These are phyloP conservation scores for Melipona quadrifasciata DNA, from an alignment of 1,140 invertebrate species.

Conservation along the genomic window DNA sequence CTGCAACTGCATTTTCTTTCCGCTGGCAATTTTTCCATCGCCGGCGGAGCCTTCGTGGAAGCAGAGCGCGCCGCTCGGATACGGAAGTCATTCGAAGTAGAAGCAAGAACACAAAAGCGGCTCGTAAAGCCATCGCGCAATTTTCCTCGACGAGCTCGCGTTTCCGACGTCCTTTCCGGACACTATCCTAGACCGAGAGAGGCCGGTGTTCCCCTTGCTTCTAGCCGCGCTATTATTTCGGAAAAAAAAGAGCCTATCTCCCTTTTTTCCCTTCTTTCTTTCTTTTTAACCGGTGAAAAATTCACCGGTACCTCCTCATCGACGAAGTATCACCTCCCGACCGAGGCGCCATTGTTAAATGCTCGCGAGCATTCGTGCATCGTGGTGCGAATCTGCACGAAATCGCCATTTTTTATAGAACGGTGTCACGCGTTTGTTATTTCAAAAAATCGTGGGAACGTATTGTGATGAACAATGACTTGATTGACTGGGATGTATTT, in stretches of 20 bases:
- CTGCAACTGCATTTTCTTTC: slow-evolving; percentile 31
- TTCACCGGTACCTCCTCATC: not conserved
- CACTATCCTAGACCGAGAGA: not conserved
- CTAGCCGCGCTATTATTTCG: slow-evolving; percentile 1
- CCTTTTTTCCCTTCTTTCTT: not conserved
- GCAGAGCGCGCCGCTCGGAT: slow-evolving; percentile 45
- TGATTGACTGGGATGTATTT: not conserved
- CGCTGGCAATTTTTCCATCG: slow-evolving; percentile 41
- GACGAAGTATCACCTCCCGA: not conserved
- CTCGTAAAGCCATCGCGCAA: slow-evolving; percentile 46
- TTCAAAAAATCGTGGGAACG: not conserved
- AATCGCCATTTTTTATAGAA: not conserved
- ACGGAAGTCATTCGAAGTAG: slow-evolving; percentile 64
- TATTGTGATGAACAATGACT: not conserved
- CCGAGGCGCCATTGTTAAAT: not conserved
- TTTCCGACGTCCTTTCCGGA: slow-evolving; percentile 44
- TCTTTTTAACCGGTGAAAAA: not conserved
- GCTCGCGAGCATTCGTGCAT: not conserved
- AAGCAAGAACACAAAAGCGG: slow-evolving; percentile 50
- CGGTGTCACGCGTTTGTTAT: not conserved
- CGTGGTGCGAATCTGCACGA: not conserved
- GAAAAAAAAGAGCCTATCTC: not conserved
- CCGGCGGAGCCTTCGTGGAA: not conserved
- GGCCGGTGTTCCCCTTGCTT: not conserved
- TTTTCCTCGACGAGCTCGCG: slow-evolving; percentile 51